phyloP scores from a whole-genome alignment of 2,797 vertebrate species.

The Poliocrania exsul region DNA sequence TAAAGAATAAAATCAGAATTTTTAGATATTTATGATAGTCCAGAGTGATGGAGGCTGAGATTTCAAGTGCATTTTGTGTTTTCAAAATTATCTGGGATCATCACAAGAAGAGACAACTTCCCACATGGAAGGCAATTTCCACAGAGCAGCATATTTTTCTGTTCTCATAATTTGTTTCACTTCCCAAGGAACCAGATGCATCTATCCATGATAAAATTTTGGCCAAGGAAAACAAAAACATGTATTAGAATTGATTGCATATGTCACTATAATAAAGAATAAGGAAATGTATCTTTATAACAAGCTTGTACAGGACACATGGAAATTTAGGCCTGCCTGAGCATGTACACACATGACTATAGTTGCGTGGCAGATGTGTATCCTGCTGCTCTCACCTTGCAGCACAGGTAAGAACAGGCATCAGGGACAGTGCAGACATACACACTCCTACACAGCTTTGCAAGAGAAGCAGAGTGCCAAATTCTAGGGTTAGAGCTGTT shows the following conservation, averaged over 20 bases:
- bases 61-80: background rate
- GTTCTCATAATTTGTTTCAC: background rate
- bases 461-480: background rate
- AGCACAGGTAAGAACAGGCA: background rate
- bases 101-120: background rate
- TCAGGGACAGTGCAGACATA: background rate
- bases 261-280: background rate
- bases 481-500: background rate
- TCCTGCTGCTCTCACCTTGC: background rate
- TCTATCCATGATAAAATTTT: background rate
- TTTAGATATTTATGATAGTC: background rate
- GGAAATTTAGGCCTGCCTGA: background rate
- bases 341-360: accelerated
- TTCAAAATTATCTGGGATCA: background rate
- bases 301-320: background rate
- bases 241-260: background rate
- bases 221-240: background rate
- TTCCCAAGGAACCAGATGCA: background rate
- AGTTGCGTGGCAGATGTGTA: accelerated
- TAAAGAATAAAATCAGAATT: background rate
- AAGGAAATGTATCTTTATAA: background rate
- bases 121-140: background rate
- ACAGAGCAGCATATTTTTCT: background rate
- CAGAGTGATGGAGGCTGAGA: background rate
- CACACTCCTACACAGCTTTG: background rate